These are phyloP conservation scores for Limanda limanda DNA, from an alignment of 2,113 vertebrate species.

Conservation along the genomic window DNA sequence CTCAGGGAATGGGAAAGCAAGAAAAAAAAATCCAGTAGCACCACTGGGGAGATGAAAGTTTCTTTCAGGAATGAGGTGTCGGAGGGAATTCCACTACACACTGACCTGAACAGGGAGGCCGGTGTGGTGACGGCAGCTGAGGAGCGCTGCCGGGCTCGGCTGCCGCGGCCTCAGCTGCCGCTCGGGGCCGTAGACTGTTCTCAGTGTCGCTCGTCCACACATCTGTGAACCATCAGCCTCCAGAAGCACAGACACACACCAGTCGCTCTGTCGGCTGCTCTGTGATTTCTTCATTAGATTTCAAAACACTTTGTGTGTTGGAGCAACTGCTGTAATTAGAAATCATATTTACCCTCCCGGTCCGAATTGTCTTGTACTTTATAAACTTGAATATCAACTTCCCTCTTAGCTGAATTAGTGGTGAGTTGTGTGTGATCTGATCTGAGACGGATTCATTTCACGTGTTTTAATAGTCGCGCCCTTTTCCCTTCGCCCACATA, in stretches of 20 bases:
- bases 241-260: neutral
- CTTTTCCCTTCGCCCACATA: slow-evolving; percentile 22
- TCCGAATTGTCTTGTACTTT: neutral
- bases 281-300: no score
- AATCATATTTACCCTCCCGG: neutral
- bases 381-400: neutral
- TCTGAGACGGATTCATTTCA: neutral
- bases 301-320: no score
- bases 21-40: slow-evolving; percentile 48
- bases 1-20: slow-evolving; percentile 28
- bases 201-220: slow-evolving; percentile 61
- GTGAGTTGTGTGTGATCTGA: neutral
- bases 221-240: slow-evolving; percentile 62
- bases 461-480: slow-evolving; percentile 19
- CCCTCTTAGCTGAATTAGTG: neutral
- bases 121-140: slow-evolving; percentile 64
- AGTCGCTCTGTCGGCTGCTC: slow-evolving; percentile 2
- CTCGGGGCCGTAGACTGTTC: slow-evolving; percentile 35
- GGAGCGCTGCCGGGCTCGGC: slow-evolving; percentile 56
- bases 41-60: slow-evolving; percentile 69
- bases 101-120: slow-evolving; percentile 70
- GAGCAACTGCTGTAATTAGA: neutral
- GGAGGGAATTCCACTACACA: slow-evolving; percentile 71
- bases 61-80: slow-evolving; percentile 73
- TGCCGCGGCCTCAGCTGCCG: neutral